These are phyloP conservation scores for Amniataba percoides DNA, from an alignment of 2,797 vertebrate species.

Conservation along the genomic window DNA sequence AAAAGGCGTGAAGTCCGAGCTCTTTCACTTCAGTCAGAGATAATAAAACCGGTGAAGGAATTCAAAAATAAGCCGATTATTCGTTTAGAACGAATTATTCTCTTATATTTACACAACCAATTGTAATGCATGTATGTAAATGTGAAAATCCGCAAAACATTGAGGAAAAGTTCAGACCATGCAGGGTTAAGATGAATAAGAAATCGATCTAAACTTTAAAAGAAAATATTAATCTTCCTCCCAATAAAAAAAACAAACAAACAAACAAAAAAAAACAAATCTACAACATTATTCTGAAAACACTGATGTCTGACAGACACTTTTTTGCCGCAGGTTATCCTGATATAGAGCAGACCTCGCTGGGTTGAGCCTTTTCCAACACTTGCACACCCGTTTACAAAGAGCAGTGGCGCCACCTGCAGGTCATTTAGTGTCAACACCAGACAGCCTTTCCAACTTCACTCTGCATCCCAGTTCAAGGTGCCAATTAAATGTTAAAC, in stretches of 20 bases:
- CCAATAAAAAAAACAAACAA: background rate
- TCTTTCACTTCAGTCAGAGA: background rate
- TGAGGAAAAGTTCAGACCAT: background rate
- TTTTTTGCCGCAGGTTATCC: background rate
- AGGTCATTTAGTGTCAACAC: background rate
- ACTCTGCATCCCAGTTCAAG: fast-evolving
- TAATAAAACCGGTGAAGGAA: background rate
- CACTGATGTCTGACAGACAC: background rate
- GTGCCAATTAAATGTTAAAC: background rate
- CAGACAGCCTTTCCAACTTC: fast-evolving
- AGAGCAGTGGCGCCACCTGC: constrained; percentile 53
- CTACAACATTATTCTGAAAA: background rate
- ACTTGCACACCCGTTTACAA: background rate
- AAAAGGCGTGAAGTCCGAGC: background rate
- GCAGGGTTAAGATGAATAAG: background rate
- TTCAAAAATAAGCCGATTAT: background rate
- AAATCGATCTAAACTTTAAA: background rate
- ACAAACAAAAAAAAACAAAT: background rate
- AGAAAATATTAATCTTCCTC: background rate
- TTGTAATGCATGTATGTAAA: background rate
- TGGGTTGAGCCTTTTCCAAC: background rate
- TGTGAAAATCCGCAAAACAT: background rate
- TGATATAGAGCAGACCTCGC: background rate
- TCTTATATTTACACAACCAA: background rate
- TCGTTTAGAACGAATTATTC: background rate